Evolutionary conservation across 2,888 invertebrate genomes (phyloP).

Genomic region (Drosophila barbarae): DNA sequence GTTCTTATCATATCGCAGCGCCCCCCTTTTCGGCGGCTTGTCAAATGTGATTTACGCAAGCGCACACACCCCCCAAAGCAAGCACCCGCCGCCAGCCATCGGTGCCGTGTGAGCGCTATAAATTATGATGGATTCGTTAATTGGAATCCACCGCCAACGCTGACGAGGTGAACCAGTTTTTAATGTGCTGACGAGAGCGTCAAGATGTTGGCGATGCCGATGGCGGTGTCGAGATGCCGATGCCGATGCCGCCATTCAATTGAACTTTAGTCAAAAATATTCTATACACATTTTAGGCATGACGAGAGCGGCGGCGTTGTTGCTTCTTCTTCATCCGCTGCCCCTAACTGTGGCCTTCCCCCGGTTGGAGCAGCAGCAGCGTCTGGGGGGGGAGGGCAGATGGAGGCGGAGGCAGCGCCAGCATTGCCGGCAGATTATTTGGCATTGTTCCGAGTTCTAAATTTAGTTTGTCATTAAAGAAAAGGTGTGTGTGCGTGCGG

Average conservation of each 20-base stretch:
- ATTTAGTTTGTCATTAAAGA: constrained; percentile 74
- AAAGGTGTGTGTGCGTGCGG: constrained; percentile 48
- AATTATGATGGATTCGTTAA: constrained; percentile 76
- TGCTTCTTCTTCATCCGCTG: constrained; percentile 37
- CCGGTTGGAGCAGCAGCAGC: constrained; percentile 37
- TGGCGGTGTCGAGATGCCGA: constrained; percentile 2
- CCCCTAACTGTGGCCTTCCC: constrained; percentile 46
- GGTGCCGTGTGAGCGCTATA: constrained; percentile 54
- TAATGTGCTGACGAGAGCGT: constrained; percentile 31
- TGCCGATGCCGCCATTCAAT: constrained; percentile 32
- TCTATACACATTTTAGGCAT: constrained; percentile 38
- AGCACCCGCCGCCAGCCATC: constrained; percentile 27
- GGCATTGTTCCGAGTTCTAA: constrained; percentile 77
- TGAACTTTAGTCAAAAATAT: constrained; percentile 49
- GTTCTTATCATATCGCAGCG: constrained; percentile 44
- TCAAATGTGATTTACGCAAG: constrained; percentile 43
- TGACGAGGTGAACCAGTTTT: constrained; percentile 61
- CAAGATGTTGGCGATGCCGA: constrained; percentile 10
- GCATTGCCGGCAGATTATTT: constrained; percentile 71
- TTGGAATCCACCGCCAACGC: constrained; percentile 61
- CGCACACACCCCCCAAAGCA: constrained; percentile 26
- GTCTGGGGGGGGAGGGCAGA: constrained; percentile 7
- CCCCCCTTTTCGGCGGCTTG: constrained; percentile 18
- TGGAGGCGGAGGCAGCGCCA: constrained; percentile 29
- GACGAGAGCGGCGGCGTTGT: constrained; percentile 36